phyloP scores from a whole-genome alignment of 2,113 vertebrate species.

The Lathamus discolor region DNA sequence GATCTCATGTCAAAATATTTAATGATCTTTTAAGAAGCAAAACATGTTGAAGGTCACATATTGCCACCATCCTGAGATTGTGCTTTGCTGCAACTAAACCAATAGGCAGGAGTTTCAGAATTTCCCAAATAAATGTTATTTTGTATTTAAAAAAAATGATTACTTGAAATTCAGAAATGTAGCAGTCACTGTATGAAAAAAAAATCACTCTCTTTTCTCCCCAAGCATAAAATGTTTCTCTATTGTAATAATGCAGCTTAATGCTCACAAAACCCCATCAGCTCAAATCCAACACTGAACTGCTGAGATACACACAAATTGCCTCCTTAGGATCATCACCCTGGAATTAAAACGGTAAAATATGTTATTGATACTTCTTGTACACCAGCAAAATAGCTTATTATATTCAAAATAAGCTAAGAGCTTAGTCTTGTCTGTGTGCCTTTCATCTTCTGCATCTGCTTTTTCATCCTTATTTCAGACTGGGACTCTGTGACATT shows the following conservation, averaged over 20 bases:
- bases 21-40: background rate
- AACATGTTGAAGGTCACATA: background rate
- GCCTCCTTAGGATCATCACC: slow-evolving; percentile 22
- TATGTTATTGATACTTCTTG: background rate
- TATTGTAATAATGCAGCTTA: slow-evolving; percentile 13
- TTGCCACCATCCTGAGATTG: slow-evolving; percentile 48
- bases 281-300: slow-evolving; percentile 45
- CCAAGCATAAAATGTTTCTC: slow-evolving; percentile 36
- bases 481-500: background rate
- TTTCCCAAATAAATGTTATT: background rate
- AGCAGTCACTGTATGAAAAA: slow-evolving; percentile 12
- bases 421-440: background rate
- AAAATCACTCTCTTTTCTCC: background rate
- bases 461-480: background rate
- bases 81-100: slow-evolving; percentile 42
- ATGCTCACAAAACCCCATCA: slow-evolving; percentile 37
- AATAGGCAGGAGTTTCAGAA: background rate
- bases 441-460: background rate
- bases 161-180: background rate
- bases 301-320: slow-evolving; percentile 3
- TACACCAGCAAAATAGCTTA: background rate
- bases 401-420: background rate
- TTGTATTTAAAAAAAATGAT: background rate
- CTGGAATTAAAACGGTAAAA: slow-evolving; percentile 59
- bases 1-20: background rate